phyloP scores from a whole-genome alignment of 2,797 vertebrate genomes.

The Sphaeramia orbicularis region DNA sequence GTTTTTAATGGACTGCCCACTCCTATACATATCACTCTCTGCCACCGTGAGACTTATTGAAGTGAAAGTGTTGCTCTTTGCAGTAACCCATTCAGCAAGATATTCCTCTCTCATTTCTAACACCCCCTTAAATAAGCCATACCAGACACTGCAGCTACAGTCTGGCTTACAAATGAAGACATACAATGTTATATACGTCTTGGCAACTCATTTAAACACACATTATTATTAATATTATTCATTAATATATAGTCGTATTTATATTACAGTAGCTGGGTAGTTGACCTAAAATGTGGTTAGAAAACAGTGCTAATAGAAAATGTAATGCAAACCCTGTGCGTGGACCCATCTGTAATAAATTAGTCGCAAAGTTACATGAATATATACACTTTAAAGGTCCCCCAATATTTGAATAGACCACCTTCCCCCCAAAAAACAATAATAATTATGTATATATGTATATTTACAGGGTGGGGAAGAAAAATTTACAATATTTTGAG shows the following conservation, averaged over 20 bases:
- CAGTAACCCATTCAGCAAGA: slow-evolving; percentile 15
- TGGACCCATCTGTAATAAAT: too few species aligned
- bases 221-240: background rate
- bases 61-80: slow-evolving; percentile 33
- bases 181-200: slow-evolving; percentile 7
- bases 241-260: background rate
- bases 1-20: slow-evolving; percentile 63
- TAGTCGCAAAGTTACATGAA: too few species aligned
- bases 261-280: background rate
- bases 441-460: too few species aligned
- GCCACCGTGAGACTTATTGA: slow-evolving; percentile 42
- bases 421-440: too few species aligned
- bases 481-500: too few species aligned
- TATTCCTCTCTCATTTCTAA: slow-evolving; percentile 15
- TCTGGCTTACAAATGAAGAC: slow-evolving; percentile 11
- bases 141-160: slow-evolving; percentile 36
- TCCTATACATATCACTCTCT: slow-evolving; percentile 50
- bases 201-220: slow-evolving; percentile 8
- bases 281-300: slow-evolving; percentile 22
- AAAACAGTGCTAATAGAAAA: slow-evolving; percentile 46
- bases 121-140: slow-evolving; percentile 39
- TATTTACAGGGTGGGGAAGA: too few species aligned
- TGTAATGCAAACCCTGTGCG: too few species aligned
- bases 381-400: too few species aligned
- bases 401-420: too few species aligned